A percentile compares a stretch with the other conserved stretches of the same genome.
Conservation (phyloP, 2,888 invertebrate species). For the Rhimphoctona megacephalus region DNA sequence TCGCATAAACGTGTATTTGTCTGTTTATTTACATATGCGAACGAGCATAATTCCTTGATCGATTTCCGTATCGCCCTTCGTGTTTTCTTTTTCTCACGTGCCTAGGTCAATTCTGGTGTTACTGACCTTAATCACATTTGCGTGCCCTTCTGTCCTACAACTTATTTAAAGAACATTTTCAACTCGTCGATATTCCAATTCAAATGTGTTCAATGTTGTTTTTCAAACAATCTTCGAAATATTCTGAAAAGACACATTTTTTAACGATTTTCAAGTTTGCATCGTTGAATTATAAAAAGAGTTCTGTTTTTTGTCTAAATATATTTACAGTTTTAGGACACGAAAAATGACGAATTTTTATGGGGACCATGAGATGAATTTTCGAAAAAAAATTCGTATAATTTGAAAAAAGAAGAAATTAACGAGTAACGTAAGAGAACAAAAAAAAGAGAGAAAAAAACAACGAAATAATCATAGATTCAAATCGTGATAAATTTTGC, state of each 20-base stretch:
- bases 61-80: neutral
- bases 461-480: too few relatives aligned
- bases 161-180: neutral
- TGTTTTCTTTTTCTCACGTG: conserved; percentile 28
- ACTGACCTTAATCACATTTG: conserved; percentile 51
- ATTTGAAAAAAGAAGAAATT: too few relatives aligned
- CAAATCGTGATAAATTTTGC: too few relatives aligned
- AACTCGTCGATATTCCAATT: too few relatives aligned
- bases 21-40: neutral
- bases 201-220: neutral
- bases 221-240: neutral
- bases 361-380: neutral
- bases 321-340: neutral
- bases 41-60: neutral
- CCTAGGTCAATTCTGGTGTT: conserved; percentile 44
- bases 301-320: neutral
- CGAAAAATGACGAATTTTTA: neutral
- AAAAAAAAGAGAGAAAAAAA: too few relatives aligned
- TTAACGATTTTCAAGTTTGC: too few relatives aligned
- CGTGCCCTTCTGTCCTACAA: neutral
- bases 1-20: neutral
- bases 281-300: too few relatives aligned
- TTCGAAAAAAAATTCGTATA: too few relatives aligned
- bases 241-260: neutral
- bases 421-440: too few relatives aligned